These are phyloP conservation scores for Tonatia bakeri DNA, from an alignment of 2,113 vertebrate species.

Conservation along the genomic window DNA sequence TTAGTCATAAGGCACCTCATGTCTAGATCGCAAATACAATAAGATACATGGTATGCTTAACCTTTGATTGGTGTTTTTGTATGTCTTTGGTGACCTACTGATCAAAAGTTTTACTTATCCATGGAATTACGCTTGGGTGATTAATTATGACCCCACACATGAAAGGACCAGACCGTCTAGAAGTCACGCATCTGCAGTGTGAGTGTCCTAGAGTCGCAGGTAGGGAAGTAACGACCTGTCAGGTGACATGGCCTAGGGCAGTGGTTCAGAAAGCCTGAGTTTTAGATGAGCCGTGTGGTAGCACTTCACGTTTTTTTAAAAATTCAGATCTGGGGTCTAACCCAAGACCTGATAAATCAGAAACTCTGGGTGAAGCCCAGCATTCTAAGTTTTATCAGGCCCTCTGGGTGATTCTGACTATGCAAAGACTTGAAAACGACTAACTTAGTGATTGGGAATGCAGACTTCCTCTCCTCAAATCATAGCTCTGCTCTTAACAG, in stretches of 20 bases:
- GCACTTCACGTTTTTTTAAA: background rate
- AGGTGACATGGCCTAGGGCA: background rate
- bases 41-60: background rate
- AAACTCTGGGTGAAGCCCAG: background rate
- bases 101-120: background rate
- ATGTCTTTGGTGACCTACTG: background rate
- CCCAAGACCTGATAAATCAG: background rate
- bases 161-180: background rate
- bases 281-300: background rate
- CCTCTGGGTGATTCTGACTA: background rate
- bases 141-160: background rate
- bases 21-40: background rate
- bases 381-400: background rate
- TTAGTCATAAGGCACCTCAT: background rate
- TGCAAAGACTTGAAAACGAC: background rate
- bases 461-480: background rate
- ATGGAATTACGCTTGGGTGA: background rate
- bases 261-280: background rate
- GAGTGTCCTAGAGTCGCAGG: background rate
- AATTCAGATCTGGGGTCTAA: background rate
- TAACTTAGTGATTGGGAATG: background rate
- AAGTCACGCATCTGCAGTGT: rapidly evolving
- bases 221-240: background rate
- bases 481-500: background rate
- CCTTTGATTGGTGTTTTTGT: background rate